Evolutionary conservation across 2,888 invertebrate species (phyloP).

Genomic region (Lamproptera curius): DNA sequence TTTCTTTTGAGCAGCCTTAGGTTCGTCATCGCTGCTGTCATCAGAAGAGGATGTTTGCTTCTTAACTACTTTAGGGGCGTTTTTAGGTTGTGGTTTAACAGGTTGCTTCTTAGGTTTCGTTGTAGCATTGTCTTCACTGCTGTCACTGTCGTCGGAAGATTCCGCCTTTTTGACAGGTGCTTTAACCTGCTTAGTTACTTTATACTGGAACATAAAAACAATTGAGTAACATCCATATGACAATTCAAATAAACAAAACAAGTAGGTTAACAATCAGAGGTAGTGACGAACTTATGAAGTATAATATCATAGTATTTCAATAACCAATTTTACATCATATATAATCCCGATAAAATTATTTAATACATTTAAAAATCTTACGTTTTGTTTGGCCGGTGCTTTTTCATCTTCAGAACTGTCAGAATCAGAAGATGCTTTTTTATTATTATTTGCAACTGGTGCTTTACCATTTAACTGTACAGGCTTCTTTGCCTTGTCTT

Average conservation of each 20-base stretch:
- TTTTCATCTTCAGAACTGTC: slow-evolving; percentile 63
- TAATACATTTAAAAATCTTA: slow-evolving; percentile 10
- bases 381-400: slow-evolving; percentile 37
- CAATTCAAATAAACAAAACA: neutral
- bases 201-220: slow-evolving; percentile 24
- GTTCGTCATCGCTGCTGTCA: slow-evolving; percentile 42
- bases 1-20: slow-evolving; percentile 30
- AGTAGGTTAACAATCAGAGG: slow-evolving; percentile 44
- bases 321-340: slow-evolving; percentile 45
- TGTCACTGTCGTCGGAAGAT: slow-evolving; percentile 49
- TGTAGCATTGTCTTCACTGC: slow-evolving; percentile 51
- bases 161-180: slow-evolving; percentile 49
- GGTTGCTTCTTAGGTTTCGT: slow-evolving; percentile 36
- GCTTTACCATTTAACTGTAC: slow-evolving; percentile 50
- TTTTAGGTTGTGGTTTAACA: slow-evolving; percentile 37
- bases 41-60: slow-evolving; percentile 44
- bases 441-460: slow-evolving; percentile 44
- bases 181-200: slow-evolving; percentile 35
- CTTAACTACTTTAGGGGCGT: slow-evolving; percentile 32
- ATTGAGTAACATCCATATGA: neutral
- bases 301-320: slow-evolving; percentile 45
- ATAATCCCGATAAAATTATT: neutral
- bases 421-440: slow-evolving; percentile 53
- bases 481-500: slow-evolving; percentile 42
- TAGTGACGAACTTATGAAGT: slow-evolving; percentile 58